These are phyloP conservation scores for Eciton burchellii DNA, from an alignment of 1,140 invertebrate species.

Conservation along the genomic window DNA sequence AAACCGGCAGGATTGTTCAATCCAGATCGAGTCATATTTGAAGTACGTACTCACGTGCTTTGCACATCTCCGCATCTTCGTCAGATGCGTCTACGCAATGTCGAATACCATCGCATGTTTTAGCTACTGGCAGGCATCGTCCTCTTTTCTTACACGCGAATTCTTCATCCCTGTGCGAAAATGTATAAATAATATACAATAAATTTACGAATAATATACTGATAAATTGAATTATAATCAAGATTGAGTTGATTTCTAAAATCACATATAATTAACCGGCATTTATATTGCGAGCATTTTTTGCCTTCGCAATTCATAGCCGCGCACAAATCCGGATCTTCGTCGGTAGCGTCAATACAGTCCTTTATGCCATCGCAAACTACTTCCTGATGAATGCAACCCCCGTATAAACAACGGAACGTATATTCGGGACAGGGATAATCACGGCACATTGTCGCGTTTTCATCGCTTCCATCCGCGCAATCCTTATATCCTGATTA, in stretches of 20 bases:
- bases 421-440: conserved; percentile 80
- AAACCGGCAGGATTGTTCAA: conserved; percentile 7
- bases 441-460: conserved; percentile 74
- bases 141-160: conserved; percentile 81
- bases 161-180: conserved; percentile 63
- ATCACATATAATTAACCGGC: conserved; percentile 72
- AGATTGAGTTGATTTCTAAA: no score
- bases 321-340: conserved; percentile 69
- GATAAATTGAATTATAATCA: no score
- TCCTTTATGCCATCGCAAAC: conserved; percentile 89
- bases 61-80: conserved; percentile 86
- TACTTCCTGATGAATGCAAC: conserved; percentile 88
- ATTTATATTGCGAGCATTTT: conserved; percentile 64
- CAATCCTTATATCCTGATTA: conserved; percentile 89
- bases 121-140: conserved; percentile 86
- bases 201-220: no score
- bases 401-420: conserved; percentile 86
- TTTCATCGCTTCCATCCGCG: conserved; percentile 88
- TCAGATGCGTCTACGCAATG: conserved; percentile 91
- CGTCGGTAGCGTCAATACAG: conserved; percentile 88
- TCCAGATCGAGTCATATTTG: conserved; percentile 17
- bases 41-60: conserved; percentile 61
- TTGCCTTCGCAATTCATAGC: conserved; percentile 65
- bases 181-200: not conserved
- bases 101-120: conserved; percentile 87